A percentile compares a stretch with the other conserved stretches of the same genome.
These are phyloP conservation scores for Grammomys dolichurus DNA, from an alignment of 2,113 vertebrate genomes.

Conservation along the genomic window DNA sequence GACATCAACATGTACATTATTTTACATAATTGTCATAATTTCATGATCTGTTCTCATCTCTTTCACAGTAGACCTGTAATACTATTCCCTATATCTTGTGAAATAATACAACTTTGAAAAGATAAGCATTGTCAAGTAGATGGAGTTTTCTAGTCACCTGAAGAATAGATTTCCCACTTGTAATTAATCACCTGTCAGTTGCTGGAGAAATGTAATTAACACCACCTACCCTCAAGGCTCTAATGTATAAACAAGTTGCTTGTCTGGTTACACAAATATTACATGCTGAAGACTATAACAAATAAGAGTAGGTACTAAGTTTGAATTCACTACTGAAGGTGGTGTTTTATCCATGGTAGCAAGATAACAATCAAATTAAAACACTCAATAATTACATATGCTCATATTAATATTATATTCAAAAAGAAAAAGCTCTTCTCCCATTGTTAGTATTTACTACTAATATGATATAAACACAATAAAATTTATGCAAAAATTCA, in stretches of 20 bases:
- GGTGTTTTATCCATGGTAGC: not conserved
- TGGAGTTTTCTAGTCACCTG: conserved; percentile 71
- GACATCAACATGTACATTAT: not conserved
- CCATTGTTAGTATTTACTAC: not conserved
- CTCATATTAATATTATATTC: not conserved
- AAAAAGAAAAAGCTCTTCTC: not conserved
- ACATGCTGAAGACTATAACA: conserved; percentile 56
- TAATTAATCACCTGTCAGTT: conserved; percentile 81
- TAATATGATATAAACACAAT: not conserved
- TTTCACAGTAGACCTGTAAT: not conserved
- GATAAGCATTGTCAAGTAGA: conserved; percentile 73
- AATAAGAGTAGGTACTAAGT: conserved; percentile 11
- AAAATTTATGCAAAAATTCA: not conserved
- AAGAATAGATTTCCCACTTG: conserved; percentile 76
- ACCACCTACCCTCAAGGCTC: conserved; percentile 49
- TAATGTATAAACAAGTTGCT: conserved; percentile 71
- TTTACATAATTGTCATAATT: not conserved
- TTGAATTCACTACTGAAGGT: conserved; percentile 28
- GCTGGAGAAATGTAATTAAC: conserved; percentile 76
- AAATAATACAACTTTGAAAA: conserved; percentile 56
- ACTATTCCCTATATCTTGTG: not conserved
- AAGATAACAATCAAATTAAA: conserved; percentile 18
- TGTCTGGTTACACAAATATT: conserved; percentile 67
- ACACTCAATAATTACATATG: not conserved
- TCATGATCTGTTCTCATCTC: conserved; percentile 4